These are phyloP conservation scores for Drosophila niveifrons DNA, from an alignment of 2,888 invertebrate genomes.

Conservation along the genomic window DNA sequence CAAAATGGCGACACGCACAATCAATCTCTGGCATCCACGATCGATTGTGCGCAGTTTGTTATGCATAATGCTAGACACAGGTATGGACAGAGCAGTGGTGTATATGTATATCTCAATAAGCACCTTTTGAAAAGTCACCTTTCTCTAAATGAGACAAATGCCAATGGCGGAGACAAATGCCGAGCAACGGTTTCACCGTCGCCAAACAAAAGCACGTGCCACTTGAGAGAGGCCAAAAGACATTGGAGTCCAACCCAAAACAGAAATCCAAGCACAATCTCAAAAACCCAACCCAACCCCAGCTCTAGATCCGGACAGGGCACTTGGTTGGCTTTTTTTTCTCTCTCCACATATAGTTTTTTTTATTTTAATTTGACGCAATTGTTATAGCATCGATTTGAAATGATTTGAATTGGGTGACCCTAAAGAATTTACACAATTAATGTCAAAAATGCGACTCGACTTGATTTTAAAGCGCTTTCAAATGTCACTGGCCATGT, in stretches of 20 bases:
- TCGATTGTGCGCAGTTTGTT: constrained; percentile 59
- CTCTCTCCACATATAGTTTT: neutral
- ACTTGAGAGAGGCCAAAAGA: constrained; percentile 58
- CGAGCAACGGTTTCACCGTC: constrained; percentile 69
- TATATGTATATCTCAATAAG: constrained; percentile 26
- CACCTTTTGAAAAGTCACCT: constrained; percentile 65
- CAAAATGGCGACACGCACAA: constrained; percentile 63
- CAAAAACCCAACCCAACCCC: constrained; percentile 25
- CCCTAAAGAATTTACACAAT: constrained; percentile 67
- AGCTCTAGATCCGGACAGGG: constrained; percentile 39
- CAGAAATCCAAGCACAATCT: neutral
- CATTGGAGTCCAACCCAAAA: constrained; percentile 31
- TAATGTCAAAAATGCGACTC: constrained; percentile 67
- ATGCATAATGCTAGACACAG: constrained; percentile 38
- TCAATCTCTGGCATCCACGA: constrained; percentile 62
- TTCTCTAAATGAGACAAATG: constrained; percentile 67
- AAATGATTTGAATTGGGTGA: constrained; percentile 62
- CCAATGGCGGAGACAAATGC: constrained; percentile 66
- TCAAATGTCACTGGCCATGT: constrained; percentile 72
- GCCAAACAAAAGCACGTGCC: constrained; percentile 75
- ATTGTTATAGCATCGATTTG: constrained; percentile 70
- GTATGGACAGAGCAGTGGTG: neutral
- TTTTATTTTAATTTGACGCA: constrained; percentile 68
- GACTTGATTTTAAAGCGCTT: constrained; percentile 59
- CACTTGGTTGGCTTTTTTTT: constrained; percentile 49